These are phyloP conservation scores for Scaptomyza tumidula DNA, from an alignment of 2,888 invertebrate genomes.

Conservation along the genomic window DNA sequence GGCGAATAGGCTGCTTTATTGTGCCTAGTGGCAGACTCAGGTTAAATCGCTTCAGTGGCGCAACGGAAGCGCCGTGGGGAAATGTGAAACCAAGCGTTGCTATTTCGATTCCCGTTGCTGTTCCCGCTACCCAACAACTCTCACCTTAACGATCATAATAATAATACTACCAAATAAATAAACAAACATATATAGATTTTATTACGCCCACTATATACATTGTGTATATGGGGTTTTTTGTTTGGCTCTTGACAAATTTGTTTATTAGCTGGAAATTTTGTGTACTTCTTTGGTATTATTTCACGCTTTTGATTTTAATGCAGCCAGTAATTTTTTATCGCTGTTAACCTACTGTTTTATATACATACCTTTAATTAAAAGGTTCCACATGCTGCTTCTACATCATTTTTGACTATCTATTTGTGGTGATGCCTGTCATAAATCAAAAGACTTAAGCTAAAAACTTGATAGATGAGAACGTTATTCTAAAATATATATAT, in stretches of 20 bases:
- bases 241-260: slow-evolving; percentile 44
- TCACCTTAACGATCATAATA: slow-evolving; percentile 14
- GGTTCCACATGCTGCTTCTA: slow-evolving; percentile 51
- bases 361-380: slow-evolving; percentile 43
- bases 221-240: slow-evolving; percentile 5
- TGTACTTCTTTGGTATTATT: slow-evolving; percentile 56
- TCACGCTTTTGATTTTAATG: slow-evolving; percentile 55
- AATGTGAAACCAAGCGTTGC: slow-evolving; percentile 81
- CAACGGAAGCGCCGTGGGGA: slow-evolving; percentile 73
- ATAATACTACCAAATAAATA: slow-evolving; percentile 26
- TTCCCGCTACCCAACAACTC: slow-evolving; percentile 23
- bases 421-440: neutral
- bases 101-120: slow-evolving; percentile 41
- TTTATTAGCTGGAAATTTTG: slow-evolving; percentile 75
- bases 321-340: slow-evolving; percentile 16
- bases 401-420: neutral
- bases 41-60: slow-evolving; percentile 46
- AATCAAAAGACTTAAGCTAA: slow-evolving; percentile 51
- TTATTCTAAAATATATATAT: neutral
- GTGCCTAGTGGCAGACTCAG: slow-evolving; percentile 27
- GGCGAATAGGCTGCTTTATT: slow-evolving; percentile 17
- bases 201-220: slow-evolving; percentile 32
- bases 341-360: slow-evolving; percentile 13
- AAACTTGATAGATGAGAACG: slow-evolving; percentile 27
- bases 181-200: slow-evolving; percentile 55